Evolutionary conservation across 1,140 invertebrate species (phyloP).

Genomic region (Hesperophylax magnus): DNA sequence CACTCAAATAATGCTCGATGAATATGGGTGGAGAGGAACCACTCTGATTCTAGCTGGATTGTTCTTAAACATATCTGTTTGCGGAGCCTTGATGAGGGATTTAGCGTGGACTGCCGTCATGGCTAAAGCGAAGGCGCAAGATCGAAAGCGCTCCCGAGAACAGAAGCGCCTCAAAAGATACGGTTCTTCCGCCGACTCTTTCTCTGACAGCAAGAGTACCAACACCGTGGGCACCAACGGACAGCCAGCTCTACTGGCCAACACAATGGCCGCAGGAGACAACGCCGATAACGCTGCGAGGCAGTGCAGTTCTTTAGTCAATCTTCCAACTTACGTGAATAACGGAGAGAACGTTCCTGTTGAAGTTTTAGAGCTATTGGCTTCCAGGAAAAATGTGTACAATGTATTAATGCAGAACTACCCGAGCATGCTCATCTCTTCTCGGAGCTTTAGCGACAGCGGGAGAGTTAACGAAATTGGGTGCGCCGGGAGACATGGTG

Average conservation of each 20-base stretch:
- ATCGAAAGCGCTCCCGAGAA: conserved; percentile 73
- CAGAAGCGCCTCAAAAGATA: conserved; percentile 74
- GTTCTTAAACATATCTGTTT: conserved; percentile 90
- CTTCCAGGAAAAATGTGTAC: conserved; percentile 79
- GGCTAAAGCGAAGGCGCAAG: conserved; percentile 74
- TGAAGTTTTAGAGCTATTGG: conserved; percentile 81
- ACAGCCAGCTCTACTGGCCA: conserved; percentile 62
- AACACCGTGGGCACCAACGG: conserved; percentile 72
- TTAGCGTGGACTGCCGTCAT: conserved; percentile 81
- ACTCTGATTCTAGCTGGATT: conserved; percentile 86
- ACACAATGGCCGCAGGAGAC: conserved; percentile 58
- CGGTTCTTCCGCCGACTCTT: conserved; percentile 76
- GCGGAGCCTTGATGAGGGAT: conserved; percentile 88
- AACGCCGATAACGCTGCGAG: conserved; percentile 65
- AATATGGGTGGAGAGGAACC: conserved; percentile 89
- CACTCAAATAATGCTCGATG: conserved; percentile 81
- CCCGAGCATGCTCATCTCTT: conserved; percentile 78
- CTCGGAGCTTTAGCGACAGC: conserved; percentile 81
- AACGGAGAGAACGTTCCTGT: conserved; percentile 82
- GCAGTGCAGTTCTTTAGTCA: conserved; percentile 84
- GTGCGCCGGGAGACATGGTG: conserved; percentile 50
- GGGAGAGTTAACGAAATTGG: conserved; percentile 69
- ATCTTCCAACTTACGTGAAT: conserved; percentile 85
- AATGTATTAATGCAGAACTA: conserved; percentile 82
- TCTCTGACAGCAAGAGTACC: conserved; percentile 78